Percentiles rank a stretch among this genome's conserved stretches.
Conservation (phyloP, 2,797 vertebrate species). For the Anableps anableps region DNA sequence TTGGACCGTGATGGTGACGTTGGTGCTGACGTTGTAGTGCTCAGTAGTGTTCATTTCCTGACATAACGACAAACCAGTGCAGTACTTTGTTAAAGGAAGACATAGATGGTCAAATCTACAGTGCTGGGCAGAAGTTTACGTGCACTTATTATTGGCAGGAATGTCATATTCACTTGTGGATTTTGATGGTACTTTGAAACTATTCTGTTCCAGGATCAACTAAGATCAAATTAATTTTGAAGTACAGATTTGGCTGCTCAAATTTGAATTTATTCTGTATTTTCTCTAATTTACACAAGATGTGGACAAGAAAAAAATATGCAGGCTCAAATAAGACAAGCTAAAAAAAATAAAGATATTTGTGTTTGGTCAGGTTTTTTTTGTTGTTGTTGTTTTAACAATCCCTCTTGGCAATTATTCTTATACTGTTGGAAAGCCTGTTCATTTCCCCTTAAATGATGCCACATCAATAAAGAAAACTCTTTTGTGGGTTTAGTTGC, state of each 20-base stretch:
- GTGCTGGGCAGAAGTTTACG: not conserved
- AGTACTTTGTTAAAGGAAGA: not conserved
- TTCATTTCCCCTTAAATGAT: not conserved
- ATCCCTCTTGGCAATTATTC: not conserved
- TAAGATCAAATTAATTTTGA: not conserved
- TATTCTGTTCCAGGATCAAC: not conserved
- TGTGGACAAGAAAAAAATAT: not conserved
- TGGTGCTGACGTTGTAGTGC: constrained; percentile 74
- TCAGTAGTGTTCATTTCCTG: constrained; percentile 83
- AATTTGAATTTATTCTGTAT: not conserved
- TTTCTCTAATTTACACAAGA: not conserved
- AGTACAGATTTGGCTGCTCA: not conserved
- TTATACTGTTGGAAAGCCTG: not conserved
- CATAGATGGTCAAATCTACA: not conserved
- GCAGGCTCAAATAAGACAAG: not conserved
- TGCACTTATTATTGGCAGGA: not conserved
- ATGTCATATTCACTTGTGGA: not conserved
- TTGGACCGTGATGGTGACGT: constrained; percentile 72
- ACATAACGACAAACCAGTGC: constrained; percentile 9
- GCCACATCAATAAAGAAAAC: not conserved
- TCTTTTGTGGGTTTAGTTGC: not conserved
- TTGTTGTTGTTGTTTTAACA: not conserved
- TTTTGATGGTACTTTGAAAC: not conserved
- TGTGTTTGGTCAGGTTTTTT: not conserved
- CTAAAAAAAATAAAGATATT: not conserved